Evolutionary conservation across 2,113 vertebrate genomes (phyloP), one percentile per base, ranked within the genome.

Genomic region (Alexandromys fortis): DNA sequence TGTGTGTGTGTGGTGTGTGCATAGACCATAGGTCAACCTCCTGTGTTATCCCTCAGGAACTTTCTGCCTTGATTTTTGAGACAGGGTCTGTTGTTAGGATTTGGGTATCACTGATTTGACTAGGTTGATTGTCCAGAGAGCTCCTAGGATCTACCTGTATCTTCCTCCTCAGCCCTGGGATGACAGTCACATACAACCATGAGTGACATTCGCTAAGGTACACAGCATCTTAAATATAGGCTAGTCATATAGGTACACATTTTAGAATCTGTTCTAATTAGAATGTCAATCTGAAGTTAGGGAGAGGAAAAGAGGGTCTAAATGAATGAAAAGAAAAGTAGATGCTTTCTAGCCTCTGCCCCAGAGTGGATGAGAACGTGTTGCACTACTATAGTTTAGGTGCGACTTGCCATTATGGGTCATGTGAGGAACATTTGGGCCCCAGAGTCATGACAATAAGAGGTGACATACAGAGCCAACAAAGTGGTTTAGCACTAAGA

Each of bases 251-350:
- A 47, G 65, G 33, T 89, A 42, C 47, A 77, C 28, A 87, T 86
- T 35, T 72, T 90, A 70, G 35, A 52, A 87, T 91, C 16, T 65
- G 14, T 85, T 89, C n/a, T 58, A 77, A 86, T 58, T 81, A 77
- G 11, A 63, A 52, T n/a, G 52, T 77, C 9, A 67, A 11, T 67
- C 26, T 26, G 30, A 93, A 14, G 2, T 55, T 19, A n/a, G 58
- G n/a, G 75, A 89, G 42, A 85, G 11, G 58, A 38, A 58, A 45
- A 55, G 5, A 13, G 42, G 35, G 7, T 38, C 3, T 6, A 45
- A 52, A 10, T 63, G 49, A 76, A 45, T 45, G 47, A 81, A 52
- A 78, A 35, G 1, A 79, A 81, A 14, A 10, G 24, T 4, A 85
- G 7, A 73, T 38, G 2, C 8, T 83, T 81, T 87, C 35, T 42